phyloP scores from a whole-genome alignment of 1,140 invertebrate genomes.

The Caerostris darwini region DNA sequence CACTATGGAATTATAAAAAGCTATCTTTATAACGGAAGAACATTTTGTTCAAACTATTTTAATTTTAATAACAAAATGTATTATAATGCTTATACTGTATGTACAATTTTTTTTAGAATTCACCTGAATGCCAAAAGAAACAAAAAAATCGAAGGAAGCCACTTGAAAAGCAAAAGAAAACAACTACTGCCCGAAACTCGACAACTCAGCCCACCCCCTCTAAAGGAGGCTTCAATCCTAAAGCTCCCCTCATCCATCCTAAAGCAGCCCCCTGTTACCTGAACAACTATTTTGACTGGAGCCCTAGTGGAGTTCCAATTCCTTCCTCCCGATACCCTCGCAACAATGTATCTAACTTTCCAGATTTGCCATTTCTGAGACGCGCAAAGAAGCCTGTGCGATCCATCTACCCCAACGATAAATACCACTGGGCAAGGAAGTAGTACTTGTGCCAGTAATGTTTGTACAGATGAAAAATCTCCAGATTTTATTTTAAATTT shows the following conservation, averaged over 20 bases:
- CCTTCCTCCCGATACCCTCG: not conserved
- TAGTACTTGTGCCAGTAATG: not conserved
- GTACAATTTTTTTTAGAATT: slow-evolving; percentile 1
- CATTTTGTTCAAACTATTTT: too few species aligned
- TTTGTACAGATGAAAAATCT: slow-evolving; percentile 32
- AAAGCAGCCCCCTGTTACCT: slow-evolving; percentile 8
- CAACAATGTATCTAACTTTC: not conserved
- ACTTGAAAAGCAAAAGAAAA: slow-evolving; percentile 33
- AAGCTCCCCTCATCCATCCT: slow-evolving; percentile 5
- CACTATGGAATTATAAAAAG: too few species aligned
- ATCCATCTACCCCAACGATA: slow-evolving; percentile 57
- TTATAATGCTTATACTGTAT: too few species aligned
- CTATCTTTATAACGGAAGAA: too few species aligned
- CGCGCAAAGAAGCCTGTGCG: slow-evolving; percentile 43
- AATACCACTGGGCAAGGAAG: slow-evolving; percentile 77
- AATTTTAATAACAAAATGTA: not conserved
- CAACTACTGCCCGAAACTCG: not conserved
- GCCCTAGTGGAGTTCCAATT: not conserved
- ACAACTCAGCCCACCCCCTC: not conserved
- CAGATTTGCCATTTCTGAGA: slow-evolving; percentile 33
- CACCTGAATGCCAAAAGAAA: slow-evolving; percentile 49
- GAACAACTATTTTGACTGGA: slow-evolving; percentile 59
- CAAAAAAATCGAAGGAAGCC: slow-evolving; percentile 54
- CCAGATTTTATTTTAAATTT: slow-evolving; percentile 57
- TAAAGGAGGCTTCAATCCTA: slow-evolving; percentile 21